phyloP scores from a whole-genome alignment of 2,797 vertebrate genomes.

The Sebastiscus albofasciatus region DNA sequence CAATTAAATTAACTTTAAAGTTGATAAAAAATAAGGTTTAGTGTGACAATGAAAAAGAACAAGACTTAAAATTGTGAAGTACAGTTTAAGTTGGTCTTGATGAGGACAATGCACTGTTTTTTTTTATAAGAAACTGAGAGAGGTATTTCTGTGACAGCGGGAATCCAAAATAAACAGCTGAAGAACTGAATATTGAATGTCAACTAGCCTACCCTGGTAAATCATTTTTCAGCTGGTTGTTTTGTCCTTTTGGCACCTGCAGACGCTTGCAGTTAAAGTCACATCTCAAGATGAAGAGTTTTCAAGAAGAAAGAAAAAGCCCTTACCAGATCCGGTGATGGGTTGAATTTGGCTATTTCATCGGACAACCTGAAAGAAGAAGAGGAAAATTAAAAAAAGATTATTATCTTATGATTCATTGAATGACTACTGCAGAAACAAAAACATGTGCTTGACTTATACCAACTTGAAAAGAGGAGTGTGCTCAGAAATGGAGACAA shows the following conservation, averaged over 20 bases:
- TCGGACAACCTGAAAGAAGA: constrained; percentile 26
- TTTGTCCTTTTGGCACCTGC: background rate
- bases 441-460: background rate
- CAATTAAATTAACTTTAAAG: background rate
- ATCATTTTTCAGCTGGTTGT: background rate
- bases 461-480: background rate
- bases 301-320: background rate
- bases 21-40: background rate
- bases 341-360: background rate
- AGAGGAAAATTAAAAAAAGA: background rate
- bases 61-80: background rate
- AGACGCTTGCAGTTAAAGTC: background rate
- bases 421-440: background rate
- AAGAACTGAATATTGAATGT: background rate
- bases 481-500: background rate
- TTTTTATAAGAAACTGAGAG: background rate
- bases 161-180: background rate
- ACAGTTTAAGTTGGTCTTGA: background rate
- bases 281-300: background rate
- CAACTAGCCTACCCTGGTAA: background rate
- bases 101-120: no score
- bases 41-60: background rate
- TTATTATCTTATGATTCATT: background rate
- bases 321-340: constrained; percentile 26
- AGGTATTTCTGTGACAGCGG: background rate